Evolutionary conservation across 2,797 vertebrate genomes (phyloP), one percentile per base, ranked within the genome.

Genomic region (Petrocephalus schoutedeni): DNA sequence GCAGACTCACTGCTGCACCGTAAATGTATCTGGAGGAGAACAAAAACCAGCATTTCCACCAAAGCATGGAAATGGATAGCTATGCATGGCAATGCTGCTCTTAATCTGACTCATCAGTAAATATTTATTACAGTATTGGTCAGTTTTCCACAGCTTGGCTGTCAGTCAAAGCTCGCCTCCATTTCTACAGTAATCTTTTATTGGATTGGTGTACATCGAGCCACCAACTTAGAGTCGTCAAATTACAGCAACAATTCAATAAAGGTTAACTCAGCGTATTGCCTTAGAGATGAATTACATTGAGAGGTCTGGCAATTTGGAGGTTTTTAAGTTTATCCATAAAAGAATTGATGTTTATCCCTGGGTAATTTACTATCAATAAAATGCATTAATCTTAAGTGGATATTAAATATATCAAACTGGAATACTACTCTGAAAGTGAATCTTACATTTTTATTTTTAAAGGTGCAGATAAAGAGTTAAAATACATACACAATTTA

Each of bases 231-330:
- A 90, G 93, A 93, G 92, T 97, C 95, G 95, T 96, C 96, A 95
- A 93, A 96, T 97, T 96, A 96, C 96, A 96, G 92, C 92, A 95
- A 95, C 95, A 95, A 94, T 93, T 96, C 95, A 95, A 95, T 95
- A 95, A 92, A 94, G 94, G 95, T 93, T 93, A 94, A 92, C 92
- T 92, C 91, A 92, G 92, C 91, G 92, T 91, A 93, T 90, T 93
- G 93, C 88, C 0, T 21, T 85, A 41, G 87, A 92, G 41, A 85
- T 89, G 86, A 91, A 91, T 91, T 91, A 93, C 91, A 93, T 86
- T 28, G 90, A 89, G 90, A 83, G 89, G 93, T 92, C 94, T 91
- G 93, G 92, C 93, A 93, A 94, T 94, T 94, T 95, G 92, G 93
- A 41, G 53, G 58, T 57, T 86, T 86, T 86, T 92, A 92, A 94